Percentiles rank a stretch among this genome's conserved stretches.
Conservation (phyloP, 2,797 vertebrate species). For the Chelidonichthys spinosus region DNA sequence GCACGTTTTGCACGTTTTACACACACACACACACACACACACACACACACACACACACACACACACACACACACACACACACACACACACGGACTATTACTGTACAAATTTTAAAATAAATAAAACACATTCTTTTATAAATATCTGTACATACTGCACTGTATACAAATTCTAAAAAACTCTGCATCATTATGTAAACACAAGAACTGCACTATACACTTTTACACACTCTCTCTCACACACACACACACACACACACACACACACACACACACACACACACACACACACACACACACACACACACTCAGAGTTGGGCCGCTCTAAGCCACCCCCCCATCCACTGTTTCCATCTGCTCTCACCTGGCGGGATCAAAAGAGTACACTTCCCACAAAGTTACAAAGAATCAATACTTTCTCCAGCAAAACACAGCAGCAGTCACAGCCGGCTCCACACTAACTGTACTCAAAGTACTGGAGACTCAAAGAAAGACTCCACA, state of each 20-base stretch:
- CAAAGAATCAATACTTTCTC: constrained; percentile 86
- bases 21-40: constrained; percentile 15
- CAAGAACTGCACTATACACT: constrained; percentile 21
- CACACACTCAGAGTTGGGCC: constrained; percentile 67
- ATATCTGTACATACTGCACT: constrained; percentile 25
- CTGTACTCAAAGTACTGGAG: constrained; percentile 72
- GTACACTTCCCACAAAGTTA: constrained; percentile 86
- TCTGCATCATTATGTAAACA: constrained; percentile 67
- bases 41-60: constrained; percentile 1
- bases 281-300: constrained; percentile 29
- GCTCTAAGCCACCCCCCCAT: constrained; percentile 66
- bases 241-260: constrained; percentile 2
- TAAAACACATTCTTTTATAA: constrained; percentile 22
- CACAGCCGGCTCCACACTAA: constrained; percentile 69
- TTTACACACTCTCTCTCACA: constrained; percentile 16
- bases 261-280: constrained; percentile 12
- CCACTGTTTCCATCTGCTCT: constrained; percentile 77
- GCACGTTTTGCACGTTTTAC: background rate
- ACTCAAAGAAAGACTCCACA: constrained; percentile 60
- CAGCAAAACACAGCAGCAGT: constrained; percentile 78
- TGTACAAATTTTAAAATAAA: constrained; percentile 22
- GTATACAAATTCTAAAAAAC: constrained; percentile 35
- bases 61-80: constrained; percentile 16
- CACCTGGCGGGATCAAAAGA: constrained; percentile 84
- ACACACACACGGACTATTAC: constrained; percentile 20